phyloP scores from a whole-genome alignment of 2,888 invertebrate genomes.

The Vandiemenella viatica region DNA sequence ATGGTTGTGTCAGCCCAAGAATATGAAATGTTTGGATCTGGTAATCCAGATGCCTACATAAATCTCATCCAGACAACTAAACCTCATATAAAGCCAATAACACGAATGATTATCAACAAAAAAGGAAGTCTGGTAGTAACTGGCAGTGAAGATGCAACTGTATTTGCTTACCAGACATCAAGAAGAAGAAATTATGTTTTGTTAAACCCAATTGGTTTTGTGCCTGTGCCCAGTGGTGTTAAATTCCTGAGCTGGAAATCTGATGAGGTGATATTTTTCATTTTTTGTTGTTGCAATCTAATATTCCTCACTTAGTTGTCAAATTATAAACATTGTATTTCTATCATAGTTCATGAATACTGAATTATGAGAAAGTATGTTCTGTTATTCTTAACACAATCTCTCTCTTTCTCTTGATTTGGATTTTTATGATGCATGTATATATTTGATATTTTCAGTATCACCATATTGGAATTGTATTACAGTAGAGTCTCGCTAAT shows the following conservation, averaged over 20 bases:
- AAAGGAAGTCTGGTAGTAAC: conserved; percentile 43
- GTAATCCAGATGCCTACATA: background rate
- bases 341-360: too few species aligned
- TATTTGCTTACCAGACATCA: conserved; percentile 46
- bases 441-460: too few species aligned
- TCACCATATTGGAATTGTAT: too few species aligned
- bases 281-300: too few species aligned
- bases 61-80: conserved; percentile 10
- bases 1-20: conserved; percentile 19
- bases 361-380: too few species aligned
- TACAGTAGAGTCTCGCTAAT: too few species aligned
- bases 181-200: conserved; percentile 24
- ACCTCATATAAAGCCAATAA: background rate
- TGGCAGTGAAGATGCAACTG: conserved; percentile 48
- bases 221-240: conserved; percentile 44
- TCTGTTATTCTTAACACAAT: too few species aligned
- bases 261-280: conserved; percentile 27
- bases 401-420: too few species aligned
- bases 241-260: conserved; percentile 55
- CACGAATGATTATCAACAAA: background rate
- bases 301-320: too few species aligned
- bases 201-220: conserved; percentile 50
- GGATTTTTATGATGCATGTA: too few species aligned
- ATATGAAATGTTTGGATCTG: background rate
- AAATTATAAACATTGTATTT: too few species aligned